These are phyloP conservation scores for Neolamprologus falcicula DNA, from an alignment of 2,113 vertebrate species.

Conservation along the genomic window DNA sequence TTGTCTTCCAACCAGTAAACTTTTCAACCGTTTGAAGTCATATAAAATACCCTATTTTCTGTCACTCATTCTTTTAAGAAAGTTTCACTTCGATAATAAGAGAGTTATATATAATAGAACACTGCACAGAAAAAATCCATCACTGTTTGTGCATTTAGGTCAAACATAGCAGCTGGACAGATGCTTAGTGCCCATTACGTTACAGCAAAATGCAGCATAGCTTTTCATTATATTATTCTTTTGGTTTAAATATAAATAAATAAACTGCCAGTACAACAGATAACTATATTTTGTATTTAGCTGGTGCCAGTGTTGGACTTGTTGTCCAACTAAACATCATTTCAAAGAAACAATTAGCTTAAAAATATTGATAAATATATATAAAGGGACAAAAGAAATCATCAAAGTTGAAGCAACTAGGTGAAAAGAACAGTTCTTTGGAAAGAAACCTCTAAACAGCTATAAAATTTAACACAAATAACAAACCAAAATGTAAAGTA, in stretches of 20 bases:
- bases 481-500: not conserved
- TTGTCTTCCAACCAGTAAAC: not conserved
- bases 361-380: not conserved
- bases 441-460: not conserved
- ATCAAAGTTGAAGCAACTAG: not conserved
- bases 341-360: not conserved
- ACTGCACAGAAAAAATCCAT: not conserved
- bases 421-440: not conserved
- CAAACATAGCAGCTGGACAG: not conserved
- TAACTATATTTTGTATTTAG: not conserved
- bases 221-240: not conserved
- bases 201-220: not conserved
- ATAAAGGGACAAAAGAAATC: not conserved
- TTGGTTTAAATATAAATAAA: not conserved
- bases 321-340: not conserved
- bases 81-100: not conserved
- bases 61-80: not conserved
- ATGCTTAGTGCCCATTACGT: not conserved
- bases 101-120: not conserved
- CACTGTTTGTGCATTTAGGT: not conserved
- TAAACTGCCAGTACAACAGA: not conserved
- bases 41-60: not conserved
- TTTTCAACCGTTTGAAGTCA: not conserved
- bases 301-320: not conserved
- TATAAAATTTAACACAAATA: not conserved